A percentile compares a stretch with the other conserved stretches of the same genome.
Evolutionary conservation across 2,113 vertebrate genomes (phyloP).

Genomic region (Mobula birostris): DNA sequence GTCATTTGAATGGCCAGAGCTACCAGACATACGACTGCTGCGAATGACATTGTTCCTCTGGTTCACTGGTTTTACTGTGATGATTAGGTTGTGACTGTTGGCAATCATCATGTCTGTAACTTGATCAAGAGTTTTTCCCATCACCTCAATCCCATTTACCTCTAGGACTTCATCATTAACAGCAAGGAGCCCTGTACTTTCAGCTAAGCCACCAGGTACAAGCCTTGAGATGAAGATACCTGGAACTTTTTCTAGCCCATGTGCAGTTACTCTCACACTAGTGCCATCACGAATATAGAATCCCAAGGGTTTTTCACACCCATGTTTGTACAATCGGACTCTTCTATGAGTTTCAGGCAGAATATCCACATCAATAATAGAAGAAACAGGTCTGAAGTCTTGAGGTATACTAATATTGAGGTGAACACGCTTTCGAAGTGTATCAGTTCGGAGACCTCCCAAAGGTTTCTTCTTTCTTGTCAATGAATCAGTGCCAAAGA

Average conservation of each 20-base stretch:
- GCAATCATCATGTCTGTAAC: slow-evolving; percentile 99
- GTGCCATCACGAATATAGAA: slow-evolving; percentile 95
- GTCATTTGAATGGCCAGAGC: slow-evolving; percentile 84
- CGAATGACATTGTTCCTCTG: slow-evolving; percentile 93
- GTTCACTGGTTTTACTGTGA: slow-evolving; percentile 94
- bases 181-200: slow-evolving; percentile 90
- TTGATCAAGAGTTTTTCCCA: slow-evolving; percentile 90
- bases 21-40: slow-evolving; percentile 76
- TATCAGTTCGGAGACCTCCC: slow-evolving; percentile 78
- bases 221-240: slow-evolving; percentile 96
- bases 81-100: slow-evolving; percentile 96
- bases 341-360: slow-evolving; percentile 89
- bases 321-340: slow-evolving; percentile 83
- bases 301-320: slow-evolving; percentile 88
- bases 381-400: slow-evolving; percentile 92
- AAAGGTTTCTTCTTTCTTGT: slow-evolving; percentile 79
- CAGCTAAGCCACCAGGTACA: slow-evolving; percentile 88
- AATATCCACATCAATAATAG: slow-evolving; percentile 96
- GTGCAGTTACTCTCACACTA: slow-evolving; percentile 85
- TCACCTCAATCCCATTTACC: slow-evolving; percentile 97
- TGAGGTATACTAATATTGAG: slow-evolving; percentile 89
- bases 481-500: slow-evolving; percentile 77
- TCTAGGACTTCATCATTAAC: slow-evolving; percentile 98
- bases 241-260: slow-evolving; percentile 89
- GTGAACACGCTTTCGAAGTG: slow-evolving; percentile 78